Evolutionary conservation across 2,888 invertebrate genomes (phyloP).

Genomic region (Tipula vernalis): DNA sequence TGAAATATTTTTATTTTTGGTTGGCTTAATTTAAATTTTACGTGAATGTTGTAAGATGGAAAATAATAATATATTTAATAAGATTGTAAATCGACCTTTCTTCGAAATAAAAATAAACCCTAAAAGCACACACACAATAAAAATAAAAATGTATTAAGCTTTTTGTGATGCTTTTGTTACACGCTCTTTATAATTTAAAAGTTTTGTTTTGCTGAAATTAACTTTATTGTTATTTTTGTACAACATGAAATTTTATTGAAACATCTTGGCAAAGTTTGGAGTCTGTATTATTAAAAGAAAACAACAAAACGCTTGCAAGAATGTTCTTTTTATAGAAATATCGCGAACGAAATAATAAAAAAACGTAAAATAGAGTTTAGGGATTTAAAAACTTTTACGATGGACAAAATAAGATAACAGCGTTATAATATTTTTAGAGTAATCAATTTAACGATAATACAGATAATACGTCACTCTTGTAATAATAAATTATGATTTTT

Average conservation of each 20-base stretch:
- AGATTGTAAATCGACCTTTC: not conserved
- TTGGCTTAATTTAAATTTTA: not conserved
- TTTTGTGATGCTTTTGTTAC: not conserved
- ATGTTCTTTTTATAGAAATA: not conserved
- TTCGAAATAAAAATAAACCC: not conserved
- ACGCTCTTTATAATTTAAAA: not conserved
- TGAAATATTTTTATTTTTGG: not conserved
- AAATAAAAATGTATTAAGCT: not conserved
- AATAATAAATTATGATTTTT: too few species aligned
- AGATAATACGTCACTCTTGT: not conserved
- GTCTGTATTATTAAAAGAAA: not conserved
- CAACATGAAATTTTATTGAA: not conserved
- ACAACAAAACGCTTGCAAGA: not conserved
- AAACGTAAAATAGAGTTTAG: not conserved
- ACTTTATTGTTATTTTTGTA: not conserved
- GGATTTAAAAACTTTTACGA: not conserved
- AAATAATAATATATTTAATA: not conserved
- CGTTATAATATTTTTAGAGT: not conserved
- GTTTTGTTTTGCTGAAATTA: not conserved
- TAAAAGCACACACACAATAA: not conserved
- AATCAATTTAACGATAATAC: not conserved
- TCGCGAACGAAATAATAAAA: not conserved
- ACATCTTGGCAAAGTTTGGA: not conserved
- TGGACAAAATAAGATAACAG: not conserved
- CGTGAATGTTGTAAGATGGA: not conserved